Conservation (phyloP, 2,888 invertebrate species). For the Cosmopolites sordidus region DNA sequence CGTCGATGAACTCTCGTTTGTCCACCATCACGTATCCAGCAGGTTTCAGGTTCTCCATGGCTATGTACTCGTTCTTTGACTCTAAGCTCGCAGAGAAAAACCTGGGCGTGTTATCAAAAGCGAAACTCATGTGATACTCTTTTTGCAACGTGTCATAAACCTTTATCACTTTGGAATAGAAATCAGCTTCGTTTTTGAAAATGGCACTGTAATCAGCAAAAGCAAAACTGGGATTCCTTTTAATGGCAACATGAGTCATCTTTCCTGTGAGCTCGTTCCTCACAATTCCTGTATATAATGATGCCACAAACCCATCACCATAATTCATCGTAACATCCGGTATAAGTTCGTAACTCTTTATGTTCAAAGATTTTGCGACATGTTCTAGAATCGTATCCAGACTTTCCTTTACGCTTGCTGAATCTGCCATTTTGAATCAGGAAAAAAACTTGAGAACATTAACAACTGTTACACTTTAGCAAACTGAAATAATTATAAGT, state of each 20-base stretch:
- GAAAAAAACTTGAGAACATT: too few relatives aligned
- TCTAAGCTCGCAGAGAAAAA: neutral
- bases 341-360: slow-evolving; percentile 4
- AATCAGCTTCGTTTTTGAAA: slow-evolving; percentile 2
- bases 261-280: slow-evolving; percentile 6
- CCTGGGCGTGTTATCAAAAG: neutral
- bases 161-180: neutral
- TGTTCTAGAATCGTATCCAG: neutral
- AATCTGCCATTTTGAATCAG: neutral
- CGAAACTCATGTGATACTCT: neutral
- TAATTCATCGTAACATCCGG: neutral
- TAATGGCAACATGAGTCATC: slow-evolving; percentile 9
- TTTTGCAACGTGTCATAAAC: neutral
- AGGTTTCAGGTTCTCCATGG: slow-evolving; percentile 10
- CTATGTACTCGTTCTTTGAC: slow-evolving; percentile 6
- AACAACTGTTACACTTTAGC: too few relatives aligned
- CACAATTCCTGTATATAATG: slow-evolving; percentile 11
- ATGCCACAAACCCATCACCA: slow-evolving; percentile 16
- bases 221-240: slow-evolving; percentile 5
- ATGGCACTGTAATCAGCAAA: neutral
- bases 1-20: slow-evolving; percentile 15
- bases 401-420: neutral
- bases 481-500: too few relatives aligned
- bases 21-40: slow-evolving; percentile 14
- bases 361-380: slow-evolving; percentile 4